Conservation (phyloP, 2,888 invertebrate genomes). For the Agonopterix alstromeriana region DNA sequence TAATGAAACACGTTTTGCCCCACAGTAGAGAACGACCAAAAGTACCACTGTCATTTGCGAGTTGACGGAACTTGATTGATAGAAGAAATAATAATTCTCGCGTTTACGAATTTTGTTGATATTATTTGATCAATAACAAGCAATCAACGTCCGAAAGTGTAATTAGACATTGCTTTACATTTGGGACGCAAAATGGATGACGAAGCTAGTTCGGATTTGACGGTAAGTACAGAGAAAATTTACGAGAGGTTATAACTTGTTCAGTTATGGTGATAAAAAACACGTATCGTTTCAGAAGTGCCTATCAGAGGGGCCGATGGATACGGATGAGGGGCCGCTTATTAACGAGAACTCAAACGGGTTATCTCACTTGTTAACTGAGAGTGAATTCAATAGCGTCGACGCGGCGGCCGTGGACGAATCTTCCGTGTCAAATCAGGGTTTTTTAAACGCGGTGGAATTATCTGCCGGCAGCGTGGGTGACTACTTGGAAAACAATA, state of each 20-base stretch:
- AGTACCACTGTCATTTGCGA: too few relatives aligned
- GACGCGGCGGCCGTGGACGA: conserved; percentile 60
- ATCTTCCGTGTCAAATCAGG: conserved; percentile 65
- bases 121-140: background rate
- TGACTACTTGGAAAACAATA: conserved; percentile 62
- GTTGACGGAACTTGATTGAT: too few relatives aligned
- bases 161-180: background rate
- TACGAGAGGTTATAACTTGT: background rate
- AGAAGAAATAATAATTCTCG: too few relatives aligned
- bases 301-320: conserved; percentile 57
- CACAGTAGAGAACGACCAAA: too few relatives aligned
- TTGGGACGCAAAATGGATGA: conserved; percentile 34
- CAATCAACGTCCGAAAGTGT: background rate
- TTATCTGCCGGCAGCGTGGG: conserved; percentile 66
- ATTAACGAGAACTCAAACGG: conserved; percentile 70
- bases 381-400: conserved; percentile 65
- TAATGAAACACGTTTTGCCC: too few relatives aligned
- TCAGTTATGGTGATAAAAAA: background rate
- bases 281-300: conserved; percentile 48
- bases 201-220: conserved; percentile 60
- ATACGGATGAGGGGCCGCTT: conserved; percentile 62
- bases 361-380: conserved; percentile 61
- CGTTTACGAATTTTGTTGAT: background rate
- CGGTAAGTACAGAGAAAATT: conserved; percentile 30
- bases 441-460: conserved; percentile 65